Evolutionary conservation across 2,888 invertebrate species (phyloP).

Genomic region (Galeruca laticollis): DNA sequence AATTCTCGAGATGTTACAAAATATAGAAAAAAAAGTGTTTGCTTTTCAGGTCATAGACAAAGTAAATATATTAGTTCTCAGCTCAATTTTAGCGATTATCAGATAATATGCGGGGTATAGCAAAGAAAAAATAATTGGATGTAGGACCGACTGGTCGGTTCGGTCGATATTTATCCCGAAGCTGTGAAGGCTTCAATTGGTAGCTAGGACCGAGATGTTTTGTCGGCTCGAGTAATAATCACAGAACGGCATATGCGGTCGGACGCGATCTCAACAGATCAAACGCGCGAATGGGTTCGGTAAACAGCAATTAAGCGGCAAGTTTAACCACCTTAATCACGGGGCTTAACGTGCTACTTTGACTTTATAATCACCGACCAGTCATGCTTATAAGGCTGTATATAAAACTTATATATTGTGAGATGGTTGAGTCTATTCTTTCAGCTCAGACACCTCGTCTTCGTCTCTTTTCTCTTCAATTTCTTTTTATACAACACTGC

Average conservation of each 20-base stretch:
- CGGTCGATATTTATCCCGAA: conserved; percentile 63
- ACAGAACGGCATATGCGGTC: conserved; percentile 64
- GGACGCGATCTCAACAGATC: conserved; percentile 64
- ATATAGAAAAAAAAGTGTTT: conserved; percentile 27
- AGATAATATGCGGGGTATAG: conserved; percentile 43
- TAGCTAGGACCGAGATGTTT: conserved; percentile 63
- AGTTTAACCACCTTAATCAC: conserved; percentile 67
- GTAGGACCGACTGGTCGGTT: conserved; percentile 46
- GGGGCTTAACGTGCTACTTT: conserved; percentile 67
- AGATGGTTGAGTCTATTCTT: conserved; percentile 27
- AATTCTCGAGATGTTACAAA: background rate
- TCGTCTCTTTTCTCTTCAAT: conserved; percentile 16
- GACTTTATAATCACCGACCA: conserved; percentile 65
- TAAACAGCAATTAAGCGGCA: conserved; percentile 68
- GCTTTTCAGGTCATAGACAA: conserved; percentile 39
- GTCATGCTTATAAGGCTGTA: conserved; percentile 61
- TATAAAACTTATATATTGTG: conserved; percentile 48
- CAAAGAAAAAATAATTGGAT: conserved; percentile 61
- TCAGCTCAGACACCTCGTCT: conserved; percentile 31
- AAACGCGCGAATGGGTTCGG: conserved; percentile 67
- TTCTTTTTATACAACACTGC: conserved; percentile 10
- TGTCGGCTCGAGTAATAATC: conserved; percentile 65
- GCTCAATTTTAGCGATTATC: conserved; percentile 40
- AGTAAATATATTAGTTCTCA: conserved; percentile 43
- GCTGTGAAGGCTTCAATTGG: conserved; percentile 62